phyloP scores from a whole-genome alignment of 2,888 invertebrate genomes.

The Lithophane semibrunnea region DNA sequence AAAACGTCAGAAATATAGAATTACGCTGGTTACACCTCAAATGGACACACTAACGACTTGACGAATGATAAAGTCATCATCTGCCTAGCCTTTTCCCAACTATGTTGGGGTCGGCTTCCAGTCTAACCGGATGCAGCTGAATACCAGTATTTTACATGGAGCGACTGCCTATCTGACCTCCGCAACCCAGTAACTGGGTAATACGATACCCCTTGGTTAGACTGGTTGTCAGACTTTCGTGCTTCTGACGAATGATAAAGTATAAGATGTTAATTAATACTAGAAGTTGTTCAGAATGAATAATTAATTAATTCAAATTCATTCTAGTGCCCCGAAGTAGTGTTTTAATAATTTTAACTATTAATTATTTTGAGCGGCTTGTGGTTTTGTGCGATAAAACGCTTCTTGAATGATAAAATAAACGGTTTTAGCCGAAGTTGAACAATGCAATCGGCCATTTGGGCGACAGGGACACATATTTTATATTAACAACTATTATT shows the following conservation, averaged over 20 bases:
- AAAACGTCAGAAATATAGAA: not conserved
- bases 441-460: conserved; percentile 1
- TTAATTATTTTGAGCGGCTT: conserved; percentile 21
- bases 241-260: conserved; percentile 34
- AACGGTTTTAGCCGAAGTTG: conserved; percentile 3
- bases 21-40: not conserved
- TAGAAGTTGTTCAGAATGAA: conserved; percentile 29
- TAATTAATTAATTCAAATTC: conserved; percentile 37
- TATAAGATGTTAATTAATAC: conserved; percentile 44
- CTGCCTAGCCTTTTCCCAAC: too few relatives aligned
- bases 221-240: too few relatives aligned
- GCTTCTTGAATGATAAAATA: conserved; percentile 33
- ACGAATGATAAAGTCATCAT: conserved; percentile 38
- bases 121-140: too few relatives aligned
- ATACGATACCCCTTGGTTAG: too few relatives aligned
- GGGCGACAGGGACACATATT: too few relatives aligned
- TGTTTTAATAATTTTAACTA: conserved; percentile 33
- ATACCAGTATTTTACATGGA: too few relatives aligned
- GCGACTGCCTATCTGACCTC: too few relatives aligned
- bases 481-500: too few relatives aligned
- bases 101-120: too few relatives aligned
- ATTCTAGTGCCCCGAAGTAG: conserved; percentile 26
- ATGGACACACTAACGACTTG: conserved; percentile 11
- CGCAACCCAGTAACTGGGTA: too few relatives aligned
- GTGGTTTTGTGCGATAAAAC: conserved; percentile 23